Conservation (phyloP, 2,113 vertebrate genomes). For the Cathartes aura region DNA sequence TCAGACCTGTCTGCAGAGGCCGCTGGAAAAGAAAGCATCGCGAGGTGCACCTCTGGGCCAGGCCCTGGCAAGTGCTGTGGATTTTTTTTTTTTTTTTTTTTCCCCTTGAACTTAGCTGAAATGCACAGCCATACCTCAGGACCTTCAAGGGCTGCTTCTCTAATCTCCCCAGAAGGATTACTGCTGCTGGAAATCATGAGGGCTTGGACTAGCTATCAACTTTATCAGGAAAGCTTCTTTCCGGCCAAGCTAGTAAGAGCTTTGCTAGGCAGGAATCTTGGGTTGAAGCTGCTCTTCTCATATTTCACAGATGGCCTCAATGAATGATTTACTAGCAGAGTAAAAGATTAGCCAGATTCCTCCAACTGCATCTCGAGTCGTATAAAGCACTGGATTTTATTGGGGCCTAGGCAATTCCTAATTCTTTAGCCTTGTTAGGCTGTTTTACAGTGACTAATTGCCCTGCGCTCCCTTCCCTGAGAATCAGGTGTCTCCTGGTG, state of each 20-base stretch:
- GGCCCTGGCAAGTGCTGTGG: fast-evolving
- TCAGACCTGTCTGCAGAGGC: neutral
- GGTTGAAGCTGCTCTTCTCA: conserved; percentile 43
- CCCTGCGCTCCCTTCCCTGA: neutral
- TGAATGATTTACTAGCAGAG: conserved; percentile 67
- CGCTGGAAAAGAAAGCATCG: fast-evolving
- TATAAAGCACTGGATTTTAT: neutral
- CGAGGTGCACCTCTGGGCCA: neutral
- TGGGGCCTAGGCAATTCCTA: neutral
- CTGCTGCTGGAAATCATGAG: conserved; percentile 27
- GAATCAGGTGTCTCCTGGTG: neutral
- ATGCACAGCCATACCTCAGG: neutral
- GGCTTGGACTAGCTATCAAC: conserved; percentile 25
- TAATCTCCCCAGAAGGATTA: conserved; percentile 42
- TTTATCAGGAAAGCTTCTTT: conserved; percentile 61
- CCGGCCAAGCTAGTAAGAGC: conserved; percentile 18
- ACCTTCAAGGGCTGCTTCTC: neutral
- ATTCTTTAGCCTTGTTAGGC: neutral
- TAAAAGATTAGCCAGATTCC: conserved; percentile 64
- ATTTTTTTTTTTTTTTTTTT: neutral
- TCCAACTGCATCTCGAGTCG: neutral
- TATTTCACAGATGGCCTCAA: conserved; percentile 63
- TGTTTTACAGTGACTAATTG: conserved; percentile 5
- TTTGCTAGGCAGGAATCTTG: neutral
- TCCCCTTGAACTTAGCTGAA: neutral